phyloP scores from a whole-genome alignment of 2,113 vertebrate species.

The Planiliza haematocheilus region DNA sequence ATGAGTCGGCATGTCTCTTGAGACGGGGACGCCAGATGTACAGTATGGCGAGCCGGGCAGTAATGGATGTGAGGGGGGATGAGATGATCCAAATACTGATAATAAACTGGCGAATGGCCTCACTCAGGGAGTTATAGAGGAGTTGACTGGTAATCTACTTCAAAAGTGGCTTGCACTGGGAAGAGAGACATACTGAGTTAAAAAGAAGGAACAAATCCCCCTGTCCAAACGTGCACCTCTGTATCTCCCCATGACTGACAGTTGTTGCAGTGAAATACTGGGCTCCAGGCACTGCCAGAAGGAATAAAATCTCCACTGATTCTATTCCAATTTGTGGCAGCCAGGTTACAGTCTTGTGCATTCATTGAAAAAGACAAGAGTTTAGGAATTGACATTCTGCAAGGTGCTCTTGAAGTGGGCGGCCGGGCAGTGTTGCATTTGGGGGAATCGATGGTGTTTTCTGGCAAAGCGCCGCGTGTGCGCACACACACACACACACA shows the following conservation, averaged over 20 bases:
- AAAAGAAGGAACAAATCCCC: conserved; percentile 64
- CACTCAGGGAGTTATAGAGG: conserved; percentile 40
- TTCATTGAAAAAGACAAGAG: conserved; percentile 71
- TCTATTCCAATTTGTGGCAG: conserved; percentile 74
- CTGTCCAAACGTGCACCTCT: conserved; percentile 56
- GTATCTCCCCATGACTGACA: conserved; percentile 66
- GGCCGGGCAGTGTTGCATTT: conserved; percentile 54
- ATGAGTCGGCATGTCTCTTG: conserved; percentile 7
- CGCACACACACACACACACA: background rate
- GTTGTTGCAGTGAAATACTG: conserved; percentile 59
- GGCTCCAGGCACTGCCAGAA: conserved; percentile 71
- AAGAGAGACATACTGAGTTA: conserved; percentile 62
- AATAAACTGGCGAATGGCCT: conserved; percentile 29
- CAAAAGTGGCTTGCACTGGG: conserved; percentile 49
- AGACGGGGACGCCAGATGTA: conserved; percentile 12
- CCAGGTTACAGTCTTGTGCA: conserved; percentile 65
- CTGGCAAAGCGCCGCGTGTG: conserved; percentile 13
- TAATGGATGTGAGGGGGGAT: conserved; percentile 45
- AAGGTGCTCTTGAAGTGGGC: conserved; percentile 40
- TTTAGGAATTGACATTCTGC: conserved; percentile 73
- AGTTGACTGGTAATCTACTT: conserved; percentile 60
- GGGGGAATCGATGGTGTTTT: conserved; percentile 69
- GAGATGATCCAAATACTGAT: conserved; percentile 38
- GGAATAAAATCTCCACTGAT: conserved; percentile 75
- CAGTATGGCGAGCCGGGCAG: conserved; percentile 1